phyloP scores from a whole-genome alignment of 2,888 invertebrate genomes.

The Drosophila gaucha region DNA sequence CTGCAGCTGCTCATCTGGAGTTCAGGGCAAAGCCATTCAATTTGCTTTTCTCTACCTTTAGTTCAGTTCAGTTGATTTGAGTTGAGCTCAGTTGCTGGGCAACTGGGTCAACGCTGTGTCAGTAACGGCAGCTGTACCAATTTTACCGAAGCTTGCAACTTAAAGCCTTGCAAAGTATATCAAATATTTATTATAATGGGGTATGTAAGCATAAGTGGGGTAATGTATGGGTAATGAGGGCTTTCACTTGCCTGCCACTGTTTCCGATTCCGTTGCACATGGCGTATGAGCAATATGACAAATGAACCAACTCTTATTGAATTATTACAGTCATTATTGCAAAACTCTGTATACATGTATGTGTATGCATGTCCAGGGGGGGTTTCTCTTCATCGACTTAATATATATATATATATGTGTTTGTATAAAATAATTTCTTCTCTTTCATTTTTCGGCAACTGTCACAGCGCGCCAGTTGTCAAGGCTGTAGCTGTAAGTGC shows the following conservation, averaged over 20 bases:
- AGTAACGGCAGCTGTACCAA: slow-evolving; percentile 59
- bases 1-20: slow-evolving; percentile 57
- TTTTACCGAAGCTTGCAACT: slow-evolving; percentile 40
- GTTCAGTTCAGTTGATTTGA: slow-evolving; percentile 31
- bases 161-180: slow-evolving; percentile 61
- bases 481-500: slow-evolving; percentile 43
- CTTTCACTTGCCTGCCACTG: slow-evolving; percentile 55
- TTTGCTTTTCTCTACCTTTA: slow-evolving; percentile 59
- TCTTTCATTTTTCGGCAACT: slow-evolving; percentile 44
- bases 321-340: slow-evolving; percentile 64
- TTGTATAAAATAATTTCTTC: slow-evolving; percentile 2
- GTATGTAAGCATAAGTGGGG: slow-evolving; percentile 8
- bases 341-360: slow-evolving; percentile 1
- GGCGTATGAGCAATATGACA: slow-evolving; percentile 61
- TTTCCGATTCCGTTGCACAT: slow-evolving; percentile 59
- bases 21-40: slow-evolving; percentile 67
- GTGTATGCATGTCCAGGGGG: neutral
- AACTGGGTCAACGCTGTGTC: slow-evolving; percentile 72
- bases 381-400: slow-evolving; percentile 11
- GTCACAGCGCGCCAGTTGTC: slow-evolving; percentile 57
- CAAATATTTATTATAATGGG: slow-evolving; percentile 75
- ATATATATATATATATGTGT: neutral
- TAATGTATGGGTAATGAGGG: slow-evolving; percentile 52
- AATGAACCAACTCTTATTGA: slow-evolving; percentile 79
- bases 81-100: slow-evolving; percentile 35